Base-by-base conservation (phyloP, 92 coral and sea anemone species). In the Phenganax marumi region DNA sequence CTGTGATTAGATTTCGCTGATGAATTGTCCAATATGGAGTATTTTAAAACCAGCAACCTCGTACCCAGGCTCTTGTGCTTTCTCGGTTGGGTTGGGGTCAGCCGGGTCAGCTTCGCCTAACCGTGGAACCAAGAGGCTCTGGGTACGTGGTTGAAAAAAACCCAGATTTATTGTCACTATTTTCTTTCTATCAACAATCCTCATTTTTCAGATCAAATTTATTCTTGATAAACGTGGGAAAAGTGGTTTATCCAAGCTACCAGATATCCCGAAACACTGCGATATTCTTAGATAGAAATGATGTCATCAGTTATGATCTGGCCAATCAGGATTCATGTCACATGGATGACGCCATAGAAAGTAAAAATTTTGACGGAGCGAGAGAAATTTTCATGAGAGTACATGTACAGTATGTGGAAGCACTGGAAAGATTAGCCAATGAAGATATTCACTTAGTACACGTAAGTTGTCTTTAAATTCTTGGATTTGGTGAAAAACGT, bases 261-360 rank as follows among this genome's bases (percentile, higher is more conserved):
- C 56, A 82, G 50, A 86, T 95, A 58, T 86, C 84, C 70, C 87
- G 92, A 68, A 85, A 88, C 19, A 82, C 82, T 17, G 84, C 88
- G 10, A 89, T 95, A 62, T 92, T 92, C 54, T 75, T 74, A 55
- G 76, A 86, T 46, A 88, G 98, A 8, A 90, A 92, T 24, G 88
- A 89, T 26, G 74, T 95, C 86, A 72, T 95, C 8, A 76, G 52
- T 22, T 95, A 86, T 85, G 86, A 91, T 4, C 75, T 76, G 61
- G 98, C 98, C 10, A 87, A 79, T 76, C 97, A 91, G 68, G 92
- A 90, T 43, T 88, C 91, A 60, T 92, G 93, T 55, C 93, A 87
- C 47, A 92, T 95, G 98, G 86, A 73, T 33, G 75, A 81, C 49
- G 91, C 95, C 7, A 86, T 95, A 10, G 98, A 91, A 57, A 84